phyloP scores from a whole-genome alignment of 2,113 vertebrate species.

The Muntiacus reevesi region DNA sequence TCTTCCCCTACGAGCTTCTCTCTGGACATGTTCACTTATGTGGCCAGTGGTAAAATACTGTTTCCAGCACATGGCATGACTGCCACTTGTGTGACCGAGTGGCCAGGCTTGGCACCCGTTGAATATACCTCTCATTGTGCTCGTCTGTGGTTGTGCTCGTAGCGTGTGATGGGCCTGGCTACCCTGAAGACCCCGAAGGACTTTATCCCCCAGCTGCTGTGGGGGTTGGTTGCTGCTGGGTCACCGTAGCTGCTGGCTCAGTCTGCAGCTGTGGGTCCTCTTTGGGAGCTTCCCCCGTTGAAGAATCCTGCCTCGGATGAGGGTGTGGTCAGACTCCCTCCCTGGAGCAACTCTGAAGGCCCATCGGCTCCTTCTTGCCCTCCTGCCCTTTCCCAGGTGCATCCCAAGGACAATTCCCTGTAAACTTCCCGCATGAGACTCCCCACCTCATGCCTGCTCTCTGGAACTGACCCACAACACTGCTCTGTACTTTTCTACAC shows the following conservation, averaged over 20 bases:
- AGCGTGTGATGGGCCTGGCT: not conserved
- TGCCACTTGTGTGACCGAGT: not conserved
- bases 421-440: not conserved
- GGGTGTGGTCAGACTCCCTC: accelerated
- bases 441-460: not conserved
- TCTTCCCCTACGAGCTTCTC: accelerated
- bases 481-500: not conserved
- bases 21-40: accelerated
- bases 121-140: not conserved
- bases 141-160: not conserved
- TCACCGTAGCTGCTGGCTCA: not conserved
- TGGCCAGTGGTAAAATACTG: not conserved
- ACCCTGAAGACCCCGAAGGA: not conserved
- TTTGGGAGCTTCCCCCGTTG: not conserved
- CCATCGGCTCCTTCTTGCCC: not conserved
- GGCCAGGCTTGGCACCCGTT: not conserved
- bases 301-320: not conserved
- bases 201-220: not conserved
- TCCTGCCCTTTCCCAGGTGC: not conserved
- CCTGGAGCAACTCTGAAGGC: not conserved
- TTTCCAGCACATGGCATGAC: accelerated
- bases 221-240: not conserved
- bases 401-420: not conserved
- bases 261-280: not conserved
- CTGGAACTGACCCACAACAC: accelerated